Base-by-base conservation (phyloP, 2,888 invertebrate species). In the Cataglyphis cursor region DNA sequence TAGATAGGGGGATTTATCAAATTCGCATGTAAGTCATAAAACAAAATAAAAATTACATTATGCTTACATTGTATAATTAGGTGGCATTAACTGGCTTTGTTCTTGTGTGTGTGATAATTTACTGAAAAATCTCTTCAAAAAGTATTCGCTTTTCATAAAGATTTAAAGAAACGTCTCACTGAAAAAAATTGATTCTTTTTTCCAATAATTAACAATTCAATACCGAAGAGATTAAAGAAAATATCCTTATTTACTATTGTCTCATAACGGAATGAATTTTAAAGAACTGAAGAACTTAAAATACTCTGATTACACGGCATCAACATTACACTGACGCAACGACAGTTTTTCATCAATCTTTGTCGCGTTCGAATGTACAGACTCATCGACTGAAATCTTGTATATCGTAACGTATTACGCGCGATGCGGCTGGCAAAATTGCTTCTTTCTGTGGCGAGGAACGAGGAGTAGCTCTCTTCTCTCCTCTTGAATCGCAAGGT, bases 311-410 rank as follows among this genome's bases (percentile, higher is more conserved):
- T 68, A 59, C 68, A 28, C 24, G 35, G 24, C 24, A 24, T 24
- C 24, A 24, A 57, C 35, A 44, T 68, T 59, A 68, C 28, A 44
- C 59, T 68, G 28, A 44, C 6, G 12, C 24, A 64, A 9, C 6
- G 9, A 41, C 41, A 65, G 6, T 75, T 81, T 65, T 65, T 54
- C 64, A 76, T 76, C 81, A 44, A 65, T 82, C 62, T 81, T 82
- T 54, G 80, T 12, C 41, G 57, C 28, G n/a, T 68, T 76, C 41
- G 41, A 68, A 68, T 44, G 70, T 59, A 44, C 18, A 59, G 73
- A 78, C 24, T n/a, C 31, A 76, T 35, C 24, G 31, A 44, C 12
- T 62, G 64, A 64, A 68, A 80, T 82, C 82, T 61, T 64, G 76
- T 65, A 54, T 21, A 62, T 81, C 48, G 62, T 74, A 76, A 81